phyloP scores from a whole-genome alignment of 1,140 invertebrate genomes.

The Drosophila melanica region DNA sequence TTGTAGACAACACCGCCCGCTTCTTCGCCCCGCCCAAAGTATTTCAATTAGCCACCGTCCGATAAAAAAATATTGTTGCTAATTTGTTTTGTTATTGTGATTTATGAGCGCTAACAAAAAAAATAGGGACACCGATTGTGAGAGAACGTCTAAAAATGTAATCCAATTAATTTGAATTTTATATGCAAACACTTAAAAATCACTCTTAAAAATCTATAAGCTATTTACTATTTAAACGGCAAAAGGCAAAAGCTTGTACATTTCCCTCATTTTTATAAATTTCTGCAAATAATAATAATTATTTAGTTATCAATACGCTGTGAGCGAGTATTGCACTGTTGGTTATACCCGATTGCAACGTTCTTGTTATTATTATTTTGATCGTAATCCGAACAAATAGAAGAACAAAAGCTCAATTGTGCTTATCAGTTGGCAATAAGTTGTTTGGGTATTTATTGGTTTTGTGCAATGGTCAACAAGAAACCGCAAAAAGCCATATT shows the following conservation, averaged over 20 bases:
- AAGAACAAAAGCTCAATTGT: background rate
- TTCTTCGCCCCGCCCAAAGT: slow-evolving; percentile 20
- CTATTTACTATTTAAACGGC: background rate
- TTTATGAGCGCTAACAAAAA: slow-evolving; percentile 52
- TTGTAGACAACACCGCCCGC: slow-evolving; percentile 15
- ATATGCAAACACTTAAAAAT: slow-evolving; percentile 16
- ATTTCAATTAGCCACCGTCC: slow-evolving; percentile 71
- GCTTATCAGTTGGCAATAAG: slow-evolving; percentile 32
- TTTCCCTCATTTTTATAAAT: too few species aligned
- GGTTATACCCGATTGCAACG: background rate
- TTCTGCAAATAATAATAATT: too few species aligned
- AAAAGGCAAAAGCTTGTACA: too few species aligned
- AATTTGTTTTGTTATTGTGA: slow-evolving; percentile 80
- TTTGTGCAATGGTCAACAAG: background rate
- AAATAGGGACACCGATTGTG: background rate
- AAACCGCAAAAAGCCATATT: background rate
- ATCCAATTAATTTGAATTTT: slow-evolving; percentile 38
- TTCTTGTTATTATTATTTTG: too few species aligned
- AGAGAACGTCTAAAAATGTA: slow-evolving; percentile 7
- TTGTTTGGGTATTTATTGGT: background rate
- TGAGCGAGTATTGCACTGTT: too few species aligned
- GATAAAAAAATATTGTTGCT: slow-evolving; percentile 70
- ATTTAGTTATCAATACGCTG: too few species aligned
- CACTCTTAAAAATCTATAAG: background rate
- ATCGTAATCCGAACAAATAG: background rate